phyloP scores from a whole-genome alignment of 1,140 invertebrate species.

The Camponotus floridanus region DNA sequence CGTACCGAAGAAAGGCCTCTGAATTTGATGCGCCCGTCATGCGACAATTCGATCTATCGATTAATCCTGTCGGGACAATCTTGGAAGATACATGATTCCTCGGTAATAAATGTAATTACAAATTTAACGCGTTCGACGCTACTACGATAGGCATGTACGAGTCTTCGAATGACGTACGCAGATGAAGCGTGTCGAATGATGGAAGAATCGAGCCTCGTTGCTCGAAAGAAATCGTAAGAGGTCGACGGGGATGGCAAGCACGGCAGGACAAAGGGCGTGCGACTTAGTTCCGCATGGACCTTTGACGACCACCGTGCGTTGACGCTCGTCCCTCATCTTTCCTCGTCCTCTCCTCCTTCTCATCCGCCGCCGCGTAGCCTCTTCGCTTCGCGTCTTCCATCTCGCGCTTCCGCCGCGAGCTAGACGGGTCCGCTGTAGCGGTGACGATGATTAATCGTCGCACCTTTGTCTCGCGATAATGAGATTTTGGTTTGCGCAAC shows the following conservation, averaged over 20 bases:
- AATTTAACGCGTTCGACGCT: slow-evolving; percentile 72
- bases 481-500: slow-evolving; percentile 80
- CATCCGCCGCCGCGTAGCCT: slow-evolving; percentile 29
- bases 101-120: slow-evolving; percentile 75
- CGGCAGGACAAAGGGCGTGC: slow-evolving; percentile 68
- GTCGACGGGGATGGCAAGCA: not conserved
- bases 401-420: slow-evolving; percentile 73
- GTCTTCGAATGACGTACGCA: slow-evolving; percentile 58
- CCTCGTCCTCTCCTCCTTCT: slow-evolving; percentile 26
- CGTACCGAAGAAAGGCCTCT: slow-evolving; percentile 17
- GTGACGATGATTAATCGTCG: slow-evolving; percentile 81
- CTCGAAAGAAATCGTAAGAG: slow-evolving; percentile 24
- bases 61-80: slow-evolving; percentile 30
- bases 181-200: slow-evolving; percentile 75
- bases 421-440: slow-evolving; percentile 67
- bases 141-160: slow-evolving; percentile 6
- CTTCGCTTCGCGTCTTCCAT: slow-evolving; percentile 47
- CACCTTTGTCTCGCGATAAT: slow-evolving; percentile 81
- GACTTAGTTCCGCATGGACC: slow-evolving; percentile 75
- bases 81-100: slow-evolving; percentile 55
- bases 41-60: slow-evolving; percentile 54
- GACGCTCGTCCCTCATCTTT: slow-evolving; percentile 65
- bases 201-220: slow-evolving; percentile 71
- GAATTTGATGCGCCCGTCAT: slow-evolving; percentile 18
- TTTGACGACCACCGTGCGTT: slow-evolving; percentile 68